phyloP scores from a whole-genome alignment of 1,140 invertebrate species.

The Octopus bimaculoides region DNA sequence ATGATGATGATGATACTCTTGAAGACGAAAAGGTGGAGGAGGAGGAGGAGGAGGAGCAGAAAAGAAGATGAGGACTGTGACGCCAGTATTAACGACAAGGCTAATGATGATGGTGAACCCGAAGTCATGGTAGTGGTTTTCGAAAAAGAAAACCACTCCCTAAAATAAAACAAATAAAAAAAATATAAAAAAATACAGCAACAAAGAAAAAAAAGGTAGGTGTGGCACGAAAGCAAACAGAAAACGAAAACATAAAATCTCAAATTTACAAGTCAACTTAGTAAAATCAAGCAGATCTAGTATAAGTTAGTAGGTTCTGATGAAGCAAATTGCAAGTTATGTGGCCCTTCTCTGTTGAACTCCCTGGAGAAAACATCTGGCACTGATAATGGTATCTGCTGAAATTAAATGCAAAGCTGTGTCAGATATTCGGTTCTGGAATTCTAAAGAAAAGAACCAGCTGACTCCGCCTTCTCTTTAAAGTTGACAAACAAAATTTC shows the following conservation, averaged over 20 bases:
- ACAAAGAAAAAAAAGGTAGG: not conserved
- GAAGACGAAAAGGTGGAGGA: not conserved
- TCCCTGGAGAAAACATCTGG: no score
- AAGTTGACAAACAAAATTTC: not conserved
- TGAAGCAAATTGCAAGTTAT: no score
- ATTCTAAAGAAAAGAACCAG: slow-evolving; percentile 29
- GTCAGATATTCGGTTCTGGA: not conserved
- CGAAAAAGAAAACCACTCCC: not conserved
- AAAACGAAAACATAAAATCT: not conserved
- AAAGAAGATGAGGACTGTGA: no score
- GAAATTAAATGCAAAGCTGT: no score
- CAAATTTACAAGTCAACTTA: no score
- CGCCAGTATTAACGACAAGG: no score
- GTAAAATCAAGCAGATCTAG: no score
- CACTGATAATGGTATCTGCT: no score
- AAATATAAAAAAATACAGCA: no score
- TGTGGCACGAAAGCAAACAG: slow-evolving; percentile 14
- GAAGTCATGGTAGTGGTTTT: not conserved
- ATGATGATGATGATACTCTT: no score
- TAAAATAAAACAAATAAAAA: not conserved
- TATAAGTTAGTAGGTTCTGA: no score
- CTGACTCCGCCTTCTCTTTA: not conserved
- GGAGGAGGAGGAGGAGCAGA: not conserved
- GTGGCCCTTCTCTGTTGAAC: no score
- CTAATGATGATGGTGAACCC: not conserved